Evolutionary conservation across 2,797 vertebrate genomes (phyloP).

Genomic region (Octomys mimax): DNA sequence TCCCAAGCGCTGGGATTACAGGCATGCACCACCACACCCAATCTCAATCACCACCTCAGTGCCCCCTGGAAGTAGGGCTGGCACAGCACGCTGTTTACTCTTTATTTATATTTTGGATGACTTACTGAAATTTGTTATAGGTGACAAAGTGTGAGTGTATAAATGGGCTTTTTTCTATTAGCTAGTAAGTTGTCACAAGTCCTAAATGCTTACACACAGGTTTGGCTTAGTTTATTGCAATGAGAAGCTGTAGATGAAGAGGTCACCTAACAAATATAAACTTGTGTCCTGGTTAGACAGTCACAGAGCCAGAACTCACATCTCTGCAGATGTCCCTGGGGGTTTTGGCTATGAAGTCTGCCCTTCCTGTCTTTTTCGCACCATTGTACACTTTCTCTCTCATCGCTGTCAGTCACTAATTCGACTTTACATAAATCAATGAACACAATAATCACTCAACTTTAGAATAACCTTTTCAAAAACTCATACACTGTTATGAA

Average conservation of each 20-base stretch:
- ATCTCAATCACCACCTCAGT: no score
- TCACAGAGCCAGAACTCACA: background rate
- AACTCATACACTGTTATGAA: background rate
- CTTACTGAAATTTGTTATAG: constrained; percentile 30
- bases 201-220: background rate
- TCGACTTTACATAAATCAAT: constrained; percentile 16
- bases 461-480: background rate
- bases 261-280: background rate
- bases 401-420: background rate
- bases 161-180: constrained; percentile 4
- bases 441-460: background rate
- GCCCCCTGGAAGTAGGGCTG: no score
- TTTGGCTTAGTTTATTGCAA: background rate
- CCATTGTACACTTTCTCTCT: background rate
- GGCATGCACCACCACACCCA: no score
- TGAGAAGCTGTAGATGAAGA: background rate
- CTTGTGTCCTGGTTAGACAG: background rate
- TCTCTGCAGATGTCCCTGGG: background rate
- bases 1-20: no score
- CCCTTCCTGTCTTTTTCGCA: background rate
- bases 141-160: background rate
- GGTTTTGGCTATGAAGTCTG: background rate
- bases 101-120: background rate
- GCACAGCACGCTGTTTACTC: no score
- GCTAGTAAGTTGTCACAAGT: background rate